Evolutionary conservation across 2,113 vertebrate species (phyloP).

Genomic region (Athene cunicularia): DNA sequence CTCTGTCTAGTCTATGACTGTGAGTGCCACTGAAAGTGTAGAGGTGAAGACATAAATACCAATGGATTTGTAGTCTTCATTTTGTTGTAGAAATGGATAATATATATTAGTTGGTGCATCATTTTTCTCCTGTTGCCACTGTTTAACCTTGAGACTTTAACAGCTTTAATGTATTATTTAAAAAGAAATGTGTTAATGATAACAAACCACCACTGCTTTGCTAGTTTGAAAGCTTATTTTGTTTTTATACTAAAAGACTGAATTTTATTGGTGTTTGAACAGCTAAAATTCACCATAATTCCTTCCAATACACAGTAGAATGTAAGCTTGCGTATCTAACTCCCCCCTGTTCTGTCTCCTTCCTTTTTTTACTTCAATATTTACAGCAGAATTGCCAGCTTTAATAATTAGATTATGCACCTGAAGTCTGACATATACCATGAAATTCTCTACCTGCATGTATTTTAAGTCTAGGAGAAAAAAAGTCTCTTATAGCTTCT

Average conservation of each 20-base stretch:
- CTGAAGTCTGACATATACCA: neutral
- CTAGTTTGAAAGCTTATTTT: neutral
- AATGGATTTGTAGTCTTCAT: neutral
- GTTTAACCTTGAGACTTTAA: neutral
- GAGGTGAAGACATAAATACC: neutral
- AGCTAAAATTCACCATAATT: neutral
- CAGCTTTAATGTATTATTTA: neutral
- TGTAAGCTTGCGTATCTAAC: neutral
- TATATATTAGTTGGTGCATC: neutral
- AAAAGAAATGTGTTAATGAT: neutral
- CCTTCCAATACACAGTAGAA: neutral
- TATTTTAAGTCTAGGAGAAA: neutral
- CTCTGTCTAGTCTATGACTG: neutral
- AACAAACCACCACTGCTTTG: neutral
- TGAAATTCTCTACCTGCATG: neutral
- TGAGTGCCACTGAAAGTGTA: neutral
- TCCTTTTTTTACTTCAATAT: neutral
- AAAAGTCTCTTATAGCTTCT: neutral
- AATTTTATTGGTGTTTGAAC: neutral
- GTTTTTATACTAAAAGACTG: neutral
- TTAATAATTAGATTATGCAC: neutral
- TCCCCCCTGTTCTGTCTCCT: neutral
- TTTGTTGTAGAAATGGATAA: neutral
- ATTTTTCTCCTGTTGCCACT: neutral
- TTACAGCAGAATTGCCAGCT: neutral